Evolutionary conservation across 2,113 vertebrate genomes (phyloP), one percentile per base, ranked within the genome.

Genomic region (Campylorhamphus procurvoides): DNA sequence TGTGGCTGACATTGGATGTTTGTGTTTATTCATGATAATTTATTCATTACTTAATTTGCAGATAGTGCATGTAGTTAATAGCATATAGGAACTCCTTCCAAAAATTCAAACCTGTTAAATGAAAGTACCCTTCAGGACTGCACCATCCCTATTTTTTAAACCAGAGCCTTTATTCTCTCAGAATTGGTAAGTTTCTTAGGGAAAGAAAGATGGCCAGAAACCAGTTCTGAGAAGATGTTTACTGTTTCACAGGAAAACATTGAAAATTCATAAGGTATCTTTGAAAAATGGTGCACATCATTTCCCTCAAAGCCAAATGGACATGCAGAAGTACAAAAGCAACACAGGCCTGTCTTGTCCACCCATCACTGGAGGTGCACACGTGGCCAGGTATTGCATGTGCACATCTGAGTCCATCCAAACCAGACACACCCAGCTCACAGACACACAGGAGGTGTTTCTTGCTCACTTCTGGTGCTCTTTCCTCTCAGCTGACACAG

Each of bases 21-120:
- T 83, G 50, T 90, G 75, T 90, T 93, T 96, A 83, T 83, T 88
- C 58, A 20, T 62, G 62, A 76, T 90, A 90, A 93, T 89, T 94
- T 93, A 92, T 96, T 95, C 75, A 90, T 94, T 2, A 40, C 49
- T 94, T 72, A 49, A 85, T 94, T 83, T 96, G 69, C 67, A 90
- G 63, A 77, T 37, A 77, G 60, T 74, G 11, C 25, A 49, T n/a
- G 4, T 40, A 40, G 71, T 64, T 95, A 83, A 90, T 46, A 64
- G 58, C 25, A 33, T 14, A 16, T 11, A 50, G 63, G 71, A 95
- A 29, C 67, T 83, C 59, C 33, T 93, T 73, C 83, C 59, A 90
- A 50, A 87, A 87, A 50, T 35, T 11, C 5, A 1, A 71, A 84
- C 35, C 27, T 33, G 15, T 16, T 35, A 63, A 74, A 84, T 81